Evolutionary conservation across 2,113 vertebrate genomes (phyloP).

Genomic region (Sinocyclocheilus anophthalmus): DNA sequence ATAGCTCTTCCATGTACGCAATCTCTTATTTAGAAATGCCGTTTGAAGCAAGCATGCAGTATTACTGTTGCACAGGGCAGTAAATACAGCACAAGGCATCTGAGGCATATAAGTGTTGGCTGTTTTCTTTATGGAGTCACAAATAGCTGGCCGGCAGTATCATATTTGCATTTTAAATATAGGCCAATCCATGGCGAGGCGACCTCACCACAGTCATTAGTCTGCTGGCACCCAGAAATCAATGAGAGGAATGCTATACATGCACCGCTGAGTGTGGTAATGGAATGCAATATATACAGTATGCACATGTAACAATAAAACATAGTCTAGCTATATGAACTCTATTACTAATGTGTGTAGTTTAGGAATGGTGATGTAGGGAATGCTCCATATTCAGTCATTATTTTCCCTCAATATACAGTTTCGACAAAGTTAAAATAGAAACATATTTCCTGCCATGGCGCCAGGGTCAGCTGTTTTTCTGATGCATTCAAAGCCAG

Average conservation of each 20-base stretch:
- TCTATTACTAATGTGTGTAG: not conserved
- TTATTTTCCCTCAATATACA: slow-evolving; percentile 62
- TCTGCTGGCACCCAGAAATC: slow-evolving; percentile 36
- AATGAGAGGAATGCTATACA: slow-evolving; percentile 48
- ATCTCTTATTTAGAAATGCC: slow-evolving; percentile 37
- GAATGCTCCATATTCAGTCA: slow-evolving; percentile 24
- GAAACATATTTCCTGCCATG: slow-evolving; percentile 60
- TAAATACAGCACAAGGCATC: slow-evolving; percentile 44
- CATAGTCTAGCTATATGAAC: not conserved
- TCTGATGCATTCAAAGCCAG: slow-evolving; percentile 59
- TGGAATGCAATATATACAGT: not conserved
- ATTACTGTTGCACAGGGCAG: slow-evolving; percentile 17
- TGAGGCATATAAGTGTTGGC: slow-evolving; percentile 49
- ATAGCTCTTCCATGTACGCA: slow-evolving; percentile 16
- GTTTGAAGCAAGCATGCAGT: slow-evolving; percentile 20
- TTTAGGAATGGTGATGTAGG: not conserved
- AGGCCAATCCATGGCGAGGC: slow-evolving; percentile 51
- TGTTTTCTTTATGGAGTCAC: slow-evolving; percentile 65
- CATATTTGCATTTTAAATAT: slow-evolving; percentile 60
- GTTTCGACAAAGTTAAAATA: slow-evolving; percentile 76
- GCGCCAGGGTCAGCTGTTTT: slow-evolving; percentile 73
- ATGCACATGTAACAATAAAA: not conserved
- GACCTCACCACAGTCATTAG: slow-evolving; percentile 54
- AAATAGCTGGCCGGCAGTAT: slow-evolving; percentile 65
- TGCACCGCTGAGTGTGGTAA: slow-evolving; percentile 36